Percentiles rank a stretch among this genome's conserved stretches.
Conservation (phyloP, 2,888 invertebrate genomes). For the Sesia bembeciformis region DNA sequence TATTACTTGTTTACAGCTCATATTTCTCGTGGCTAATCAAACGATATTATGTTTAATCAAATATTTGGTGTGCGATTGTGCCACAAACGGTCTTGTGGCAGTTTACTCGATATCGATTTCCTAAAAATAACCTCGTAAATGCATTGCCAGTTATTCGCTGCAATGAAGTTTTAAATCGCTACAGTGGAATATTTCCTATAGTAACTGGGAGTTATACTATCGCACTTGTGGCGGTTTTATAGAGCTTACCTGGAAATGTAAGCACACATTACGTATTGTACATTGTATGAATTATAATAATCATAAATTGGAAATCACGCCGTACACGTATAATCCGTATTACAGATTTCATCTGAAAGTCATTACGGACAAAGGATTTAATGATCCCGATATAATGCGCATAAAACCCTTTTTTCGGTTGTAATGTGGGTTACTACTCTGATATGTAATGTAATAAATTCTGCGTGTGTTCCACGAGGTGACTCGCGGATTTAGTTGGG, state of each 20-base stretch:
- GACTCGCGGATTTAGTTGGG: constrained; percentile 23
- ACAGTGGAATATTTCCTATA: too few species aligned
- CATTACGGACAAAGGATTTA: constrained; percentile 25
- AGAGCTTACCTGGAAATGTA: background rate
- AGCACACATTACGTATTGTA: background rate
- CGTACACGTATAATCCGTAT: constrained; percentile 3
- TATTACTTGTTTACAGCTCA: constrained; percentile 10
- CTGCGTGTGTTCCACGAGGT: constrained; percentile 17
- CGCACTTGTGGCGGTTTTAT: too few species aligned
- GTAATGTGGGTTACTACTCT: constrained; percentile 17
- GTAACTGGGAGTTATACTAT: too few species aligned
- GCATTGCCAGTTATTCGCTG: constrained; percentile 16
- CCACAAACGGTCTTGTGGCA: constrained; percentile 19
- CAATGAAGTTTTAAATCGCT: constrained; percentile 12
- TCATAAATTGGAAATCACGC: constrained; percentile 4
- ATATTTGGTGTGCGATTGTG: constrained; percentile 10
- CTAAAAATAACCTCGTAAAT: constrained; percentile 27
- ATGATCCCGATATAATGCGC: constrained; percentile 23
- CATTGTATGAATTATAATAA: background rate
- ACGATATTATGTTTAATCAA: background rate
- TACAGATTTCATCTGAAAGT: constrained; percentile 10
- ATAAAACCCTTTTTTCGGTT: constrained; percentile 19
- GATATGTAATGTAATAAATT: constrained; percentile 27
- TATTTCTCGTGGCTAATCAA: constrained; percentile 9
- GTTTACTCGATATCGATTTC: constrained; percentile 28